phyloP scores from a whole-genome alignment of 2,113 vertebrate genomes.

The Nerophis lumbriciformis region DNA sequence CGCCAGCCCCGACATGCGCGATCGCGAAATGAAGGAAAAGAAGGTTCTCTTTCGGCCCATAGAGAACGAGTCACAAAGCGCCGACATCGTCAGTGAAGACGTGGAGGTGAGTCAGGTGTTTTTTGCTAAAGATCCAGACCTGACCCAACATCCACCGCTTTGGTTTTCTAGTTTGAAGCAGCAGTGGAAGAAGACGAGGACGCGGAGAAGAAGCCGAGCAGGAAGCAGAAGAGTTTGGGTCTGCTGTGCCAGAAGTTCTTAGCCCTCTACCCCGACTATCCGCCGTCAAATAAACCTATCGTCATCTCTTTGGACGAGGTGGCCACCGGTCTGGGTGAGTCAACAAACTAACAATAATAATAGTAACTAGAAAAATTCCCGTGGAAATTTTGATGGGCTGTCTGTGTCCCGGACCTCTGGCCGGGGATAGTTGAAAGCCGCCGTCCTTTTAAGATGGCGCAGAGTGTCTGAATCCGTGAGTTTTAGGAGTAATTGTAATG shows the following conservation, averaged over 20 bases:
- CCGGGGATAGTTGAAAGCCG: no score
- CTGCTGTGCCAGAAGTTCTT: constrained; percentile 93
- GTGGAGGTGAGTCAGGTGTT: constrained; percentile 69
- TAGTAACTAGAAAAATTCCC: no score
- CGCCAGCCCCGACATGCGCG: constrained; percentile 89
- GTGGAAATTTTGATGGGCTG: no score
- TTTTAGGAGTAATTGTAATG: no score
- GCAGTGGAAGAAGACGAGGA: constrained; percentile 75
- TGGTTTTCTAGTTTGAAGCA: constrained; percentile 63
- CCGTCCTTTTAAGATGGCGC: no score
- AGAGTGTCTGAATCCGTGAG: no score
- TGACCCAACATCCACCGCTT: neutral
- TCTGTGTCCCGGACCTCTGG: no score
- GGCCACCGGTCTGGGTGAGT: constrained; percentile 82
- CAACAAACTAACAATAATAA: no score
- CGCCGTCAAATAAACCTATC: constrained; percentile 76
- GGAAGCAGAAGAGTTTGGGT: constrained; percentile 94
- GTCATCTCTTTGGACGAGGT: constrained; percentile 93
- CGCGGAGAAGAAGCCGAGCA: constrained; percentile 84
- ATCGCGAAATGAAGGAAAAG: constrained; percentile 90
- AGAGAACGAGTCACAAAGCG: constrained; percentile 63
- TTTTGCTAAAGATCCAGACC: no score
- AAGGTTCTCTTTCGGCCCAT: constrained; percentile 86
- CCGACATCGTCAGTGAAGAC: constrained; percentile 30
- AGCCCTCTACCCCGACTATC: constrained; percentile 88